Evolutionary conservation across 1,140 invertebrate genomes (phyloP), one percentile per base, ranked within the genome.

Genomic region (Ostrea edulis): DNA sequence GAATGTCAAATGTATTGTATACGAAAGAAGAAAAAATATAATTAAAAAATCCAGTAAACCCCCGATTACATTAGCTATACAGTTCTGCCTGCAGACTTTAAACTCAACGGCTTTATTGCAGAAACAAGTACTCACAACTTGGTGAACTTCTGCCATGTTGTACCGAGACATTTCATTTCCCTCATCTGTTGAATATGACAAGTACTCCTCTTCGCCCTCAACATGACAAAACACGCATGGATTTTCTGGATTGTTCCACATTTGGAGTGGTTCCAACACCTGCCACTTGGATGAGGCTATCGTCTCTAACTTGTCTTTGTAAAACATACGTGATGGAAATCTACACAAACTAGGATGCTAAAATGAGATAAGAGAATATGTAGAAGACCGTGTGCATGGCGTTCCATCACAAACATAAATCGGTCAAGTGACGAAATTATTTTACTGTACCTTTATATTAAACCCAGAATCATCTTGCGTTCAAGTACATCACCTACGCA

Each of bases 291-390:
- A 35, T 20, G 55, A 14, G 25, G 54, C 20, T 55, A 0, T 11
- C 8, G 58, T 7, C 91, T 92, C 58, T 53, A 93, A 85, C 68
- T 89, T 87, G 8, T 84, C 85, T 0, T 90, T 85, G 84, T 94
- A 94, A 85, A 94, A 94, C 29, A 90, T 77, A 12, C 83, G 65
- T 11, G 92, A 93, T 0, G 93, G 92, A 86, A 94, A 93, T 82
- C 90, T 82, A 81, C 92, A 92, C 52, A 94, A 91, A 29, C 85
- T 52, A 55, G 88, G 89, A 87, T 94, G 90, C 93, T 94, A 83
- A 53, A 88, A 88, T 53, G 51, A 29, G 86, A 89, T 58, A 85
- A 55, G 81, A 71, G 86, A 35, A 88, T n/a, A n/a, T n/a, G n/a
- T n/a, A n/a, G n/a, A n/a, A n/a, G n/a, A n/a, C n/a, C n/a, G n/a